These are phyloP conservation scores for Limenitis arthemis DNA, from an alignment of 2,888 invertebrate species.

Conservation along the genomic window DNA sequence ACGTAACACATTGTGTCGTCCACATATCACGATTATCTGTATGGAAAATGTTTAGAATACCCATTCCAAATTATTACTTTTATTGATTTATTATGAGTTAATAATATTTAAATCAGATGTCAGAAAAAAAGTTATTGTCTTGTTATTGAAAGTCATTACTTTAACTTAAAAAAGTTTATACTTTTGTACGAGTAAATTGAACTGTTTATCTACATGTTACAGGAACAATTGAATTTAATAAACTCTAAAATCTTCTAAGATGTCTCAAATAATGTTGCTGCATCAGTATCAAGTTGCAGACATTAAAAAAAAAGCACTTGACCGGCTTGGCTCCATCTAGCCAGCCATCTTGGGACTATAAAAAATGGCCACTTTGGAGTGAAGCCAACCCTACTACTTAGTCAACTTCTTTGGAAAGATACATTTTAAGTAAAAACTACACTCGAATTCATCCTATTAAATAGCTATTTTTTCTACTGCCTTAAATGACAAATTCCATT, in stretches of 20 bases:
- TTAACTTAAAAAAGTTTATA: no score
- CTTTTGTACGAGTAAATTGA: no score
- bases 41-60: no score
- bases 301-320: conserved; percentile 50
- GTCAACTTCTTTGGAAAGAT: conserved; percentile 59
- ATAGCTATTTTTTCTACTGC: conserved; percentile 4
- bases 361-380: conserved; percentile 66
- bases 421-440: conserved; percentile 20
- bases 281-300: conserved; percentile 23
- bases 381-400: conserved; percentile 51
- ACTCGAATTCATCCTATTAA: conserved; percentile 13
- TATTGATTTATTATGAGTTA: no score
- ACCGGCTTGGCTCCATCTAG: conserved; percentile 45
- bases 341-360: conserved; percentile 44
- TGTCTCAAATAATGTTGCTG: conserved; percentile 9
- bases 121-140: no score
- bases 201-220: no score
- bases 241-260: background rate
- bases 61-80: no score
- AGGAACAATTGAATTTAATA: no score
- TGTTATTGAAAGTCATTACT: no score
- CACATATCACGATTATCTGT: conserved; percentile 1
- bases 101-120: no score
- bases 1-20: conserved; percentile 7
- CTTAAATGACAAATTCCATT: background rate